A percentile compares a stretch with the other conserved stretches of the same genome.
Evolutionary conservation across 2,888 invertebrate genomes (phyloP).

Genomic region (Meteorus cinctellus): DNA sequence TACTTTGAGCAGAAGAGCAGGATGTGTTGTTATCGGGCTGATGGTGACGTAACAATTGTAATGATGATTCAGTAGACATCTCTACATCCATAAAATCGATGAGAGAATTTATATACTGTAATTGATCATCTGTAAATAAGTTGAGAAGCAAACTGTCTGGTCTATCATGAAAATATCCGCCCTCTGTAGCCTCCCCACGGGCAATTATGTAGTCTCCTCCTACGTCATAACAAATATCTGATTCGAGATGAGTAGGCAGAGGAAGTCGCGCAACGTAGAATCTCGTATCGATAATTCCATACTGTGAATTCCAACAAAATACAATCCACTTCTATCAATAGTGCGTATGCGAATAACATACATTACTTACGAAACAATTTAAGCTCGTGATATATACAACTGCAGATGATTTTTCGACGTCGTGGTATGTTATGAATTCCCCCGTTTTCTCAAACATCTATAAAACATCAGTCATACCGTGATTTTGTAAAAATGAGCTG

Average conservation of each 20-base stretch:
- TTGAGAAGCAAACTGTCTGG: no score
- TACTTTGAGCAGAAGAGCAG: no score
- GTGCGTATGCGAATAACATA: neutral
- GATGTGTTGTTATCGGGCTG: no score
- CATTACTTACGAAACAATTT: neutral
- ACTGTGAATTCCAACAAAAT: neutral
- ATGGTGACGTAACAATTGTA: no score
- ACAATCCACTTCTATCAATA: neutral
- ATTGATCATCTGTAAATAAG: no score
- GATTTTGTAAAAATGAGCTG: no score
- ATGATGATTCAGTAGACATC: no score
- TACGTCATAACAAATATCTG: neutral
- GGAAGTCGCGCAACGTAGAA: neutral
- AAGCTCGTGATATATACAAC: neutral
- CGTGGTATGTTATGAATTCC: neutral
- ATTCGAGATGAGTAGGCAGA: neutral
- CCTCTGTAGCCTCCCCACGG: neutral
- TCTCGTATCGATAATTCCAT: neutral
- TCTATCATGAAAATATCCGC: neutral
- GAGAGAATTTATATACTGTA: no score
- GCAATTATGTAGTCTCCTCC: neutral
- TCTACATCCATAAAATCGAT: no score
- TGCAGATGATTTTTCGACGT: neutral
- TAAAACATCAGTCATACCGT: neutral
- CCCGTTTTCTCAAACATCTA: neutral